phyloP scores from a whole-genome alignment of 2,113 vertebrate genomes.

The Dolichotis patagonum region DNA sequence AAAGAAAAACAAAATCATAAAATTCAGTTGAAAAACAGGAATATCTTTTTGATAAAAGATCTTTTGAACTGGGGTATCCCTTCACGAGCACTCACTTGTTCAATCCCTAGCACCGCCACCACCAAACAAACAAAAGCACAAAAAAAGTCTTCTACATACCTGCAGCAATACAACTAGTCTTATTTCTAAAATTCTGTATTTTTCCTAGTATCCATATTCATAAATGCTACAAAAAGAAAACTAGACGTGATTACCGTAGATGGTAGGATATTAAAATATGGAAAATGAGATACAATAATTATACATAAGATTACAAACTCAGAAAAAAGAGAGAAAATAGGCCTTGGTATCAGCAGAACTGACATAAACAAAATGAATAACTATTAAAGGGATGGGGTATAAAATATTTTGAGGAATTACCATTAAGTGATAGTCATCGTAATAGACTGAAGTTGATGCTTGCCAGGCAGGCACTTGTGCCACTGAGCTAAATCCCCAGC shows the following conservation, averaged over 20 bases:
- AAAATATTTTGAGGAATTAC: slow-evolving; percentile 63
- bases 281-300: slow-evolving; percentile 50
- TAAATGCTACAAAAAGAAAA: slow-evolving; percentile 49
- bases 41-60: slow-evolving; percentile 13
- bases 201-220: not conserved
- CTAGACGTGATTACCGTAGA: not conserved
- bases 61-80: not conserved
- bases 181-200: slow-evolving; percentile 47
- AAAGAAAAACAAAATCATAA: slow-evolving; percentile 28
- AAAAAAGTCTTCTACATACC: not conserved
- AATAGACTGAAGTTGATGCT: not conserved
- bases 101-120: not conserved
- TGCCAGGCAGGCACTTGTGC: too few species aligned
- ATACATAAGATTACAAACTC: not conserved
- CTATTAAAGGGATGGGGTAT: not conserved
- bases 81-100: not conserved
- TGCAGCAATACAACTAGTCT: slow-evolving; percentile 7
- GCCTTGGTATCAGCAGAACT: not conserved
- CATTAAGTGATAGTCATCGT: not conserved
- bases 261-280: slow-evolving; percentile 21
- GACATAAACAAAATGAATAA: not conserved
- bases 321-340: not conserved
- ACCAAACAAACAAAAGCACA: not conserved
- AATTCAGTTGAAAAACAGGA: slow-evolving; percentile 41
- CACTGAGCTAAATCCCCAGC: too few species aligned